Base-by-base conservation (phyloP, 1,140 invertebrate species). In the Cataglyphis hispanica region DNA sequence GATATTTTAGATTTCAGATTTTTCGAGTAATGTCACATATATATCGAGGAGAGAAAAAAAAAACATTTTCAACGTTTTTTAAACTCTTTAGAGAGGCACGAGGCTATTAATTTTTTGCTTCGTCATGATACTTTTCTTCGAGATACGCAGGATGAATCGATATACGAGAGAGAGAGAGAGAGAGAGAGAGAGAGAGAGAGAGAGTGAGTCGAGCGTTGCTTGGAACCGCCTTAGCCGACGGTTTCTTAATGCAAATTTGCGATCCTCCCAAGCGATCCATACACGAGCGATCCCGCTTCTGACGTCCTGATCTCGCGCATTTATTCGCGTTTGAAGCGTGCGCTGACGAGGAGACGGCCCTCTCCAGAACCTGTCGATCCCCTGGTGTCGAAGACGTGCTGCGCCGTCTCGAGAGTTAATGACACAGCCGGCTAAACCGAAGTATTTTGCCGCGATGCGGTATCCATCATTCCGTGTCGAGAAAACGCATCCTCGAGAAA, bases 391-490 rank as follows among this genome's bases (percentile, higher is more conserved):
- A 66, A 85, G 74, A 78, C 61, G 84, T 80, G 40, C 84, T 50
- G 84, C 61, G 27, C 11, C 72, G 75, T 85, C 84, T 85, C 84
- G 75, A 85, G 84, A 85, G 84, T 81, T 78, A 78, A 85, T 85
- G 84, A 85, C 84, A 85, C 84, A 58, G 78, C n/a, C 27, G 37
- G 37, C 53, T 60, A 40, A 83, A 25, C 67, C 37, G 4, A 83
- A 61, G 40, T 60, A 60, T 67, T 74, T 72, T 74, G 66, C 16
- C 67, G 67, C 27, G 53, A n/a, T 25, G 34, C 50, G 50, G 34
- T 60, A 60, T 72, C 53, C 66, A 72, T 81, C 78, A 58, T 72
- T 60, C 27, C 7, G 27, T 11, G 46, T 22, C 66, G 66, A 81
- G 66, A 80, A 50, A 50, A 11, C 56, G 53, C 37, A 83, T 83